Evolutionary conservation across 2,888 invertebrate species (phyloP).

Genomic region (Uropetala carovei): DNA sequence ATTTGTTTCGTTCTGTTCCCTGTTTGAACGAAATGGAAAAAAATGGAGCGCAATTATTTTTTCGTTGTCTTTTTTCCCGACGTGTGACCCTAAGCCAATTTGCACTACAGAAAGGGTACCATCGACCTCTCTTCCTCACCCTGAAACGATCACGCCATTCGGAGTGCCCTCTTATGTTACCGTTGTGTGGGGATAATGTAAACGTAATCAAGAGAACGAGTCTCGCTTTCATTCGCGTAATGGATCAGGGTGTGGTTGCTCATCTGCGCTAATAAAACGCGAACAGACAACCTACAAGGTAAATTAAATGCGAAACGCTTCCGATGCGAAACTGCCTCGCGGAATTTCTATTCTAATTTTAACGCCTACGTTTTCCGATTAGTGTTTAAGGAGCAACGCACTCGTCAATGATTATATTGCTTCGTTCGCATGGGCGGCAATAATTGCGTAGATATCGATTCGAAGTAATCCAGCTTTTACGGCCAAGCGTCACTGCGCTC

Average conservation of each 20-base stretch:
- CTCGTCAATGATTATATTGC: too few relatives aligned
- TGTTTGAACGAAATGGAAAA: too few relatives aligned
- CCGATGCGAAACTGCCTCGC: not conserved
- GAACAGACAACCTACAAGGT: not conserved
- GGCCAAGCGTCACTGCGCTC: too few relatives aligned
- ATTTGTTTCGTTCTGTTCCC: too few relatives aligned
- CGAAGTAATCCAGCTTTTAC: too few relatives aligned
- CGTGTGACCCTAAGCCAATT: not conserved
- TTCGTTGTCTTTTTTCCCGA: too few relatives aligned
- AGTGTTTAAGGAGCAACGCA: too few relatives aligned
- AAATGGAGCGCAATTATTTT: too few relatives aligned
- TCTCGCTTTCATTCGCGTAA: slow-evolving; percentile 32
- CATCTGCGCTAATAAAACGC: slow-evolving; percentile 3
- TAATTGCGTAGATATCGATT: too few relatives aligned
- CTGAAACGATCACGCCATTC: not conserved
- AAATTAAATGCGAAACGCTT: not conserved
- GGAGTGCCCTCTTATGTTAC: not conserved
- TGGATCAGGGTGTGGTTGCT: slow-evolving; percentile 39
- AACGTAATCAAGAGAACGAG: not conserved
- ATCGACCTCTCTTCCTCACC: not conserved
- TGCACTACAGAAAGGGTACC: not conserved
- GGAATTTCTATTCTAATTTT: too few relatives aligned
- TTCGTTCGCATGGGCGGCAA: too few relatives aligned
- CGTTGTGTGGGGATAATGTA: slow-evolving; percentile 1
- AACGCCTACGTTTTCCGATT: too few relatives aligned